These are phyloP conservation scores for Sycobia sp. DNA, from an alignment of 1,140 invertebrate genomes.

Conservation along the genomic window DNA sequence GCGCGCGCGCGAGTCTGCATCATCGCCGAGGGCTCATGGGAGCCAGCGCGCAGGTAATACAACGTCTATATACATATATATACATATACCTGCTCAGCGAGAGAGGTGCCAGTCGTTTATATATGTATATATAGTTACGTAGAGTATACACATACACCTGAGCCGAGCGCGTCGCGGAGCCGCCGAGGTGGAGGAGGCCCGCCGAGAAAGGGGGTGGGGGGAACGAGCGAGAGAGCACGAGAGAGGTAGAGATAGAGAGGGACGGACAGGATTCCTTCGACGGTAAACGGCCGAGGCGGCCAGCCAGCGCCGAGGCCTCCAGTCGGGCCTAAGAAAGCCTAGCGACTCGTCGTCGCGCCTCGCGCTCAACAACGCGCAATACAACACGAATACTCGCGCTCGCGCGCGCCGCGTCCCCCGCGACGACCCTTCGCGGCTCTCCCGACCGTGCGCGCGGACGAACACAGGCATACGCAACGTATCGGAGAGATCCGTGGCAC, in stretches of 20 bases:
- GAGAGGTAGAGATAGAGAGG: neutral
- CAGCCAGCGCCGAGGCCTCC: neutral
- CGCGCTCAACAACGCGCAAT: neutral
- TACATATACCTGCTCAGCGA: too few species aligned
- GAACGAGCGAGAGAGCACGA: neutral
- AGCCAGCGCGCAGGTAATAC: too few species aligned
- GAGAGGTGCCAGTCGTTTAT: too few species aligned
- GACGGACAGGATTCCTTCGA: constrained; percentile 27
- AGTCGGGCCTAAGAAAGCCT: constrained; percentile 21
- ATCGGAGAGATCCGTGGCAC: too few species aligned
- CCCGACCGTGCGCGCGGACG: neutral
- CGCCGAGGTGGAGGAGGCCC: neutral
- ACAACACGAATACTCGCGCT: neutral
- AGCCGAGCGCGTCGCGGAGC: neutral
- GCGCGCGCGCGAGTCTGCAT: neutral
- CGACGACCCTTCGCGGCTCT: neutral
- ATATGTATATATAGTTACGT: too few species aligned
- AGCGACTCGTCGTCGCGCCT: neutral
- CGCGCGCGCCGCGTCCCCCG: neutral
- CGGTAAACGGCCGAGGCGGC: neutral
- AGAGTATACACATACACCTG: too few species aligned
- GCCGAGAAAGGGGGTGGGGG: neutral
- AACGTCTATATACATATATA: too few species aligned
- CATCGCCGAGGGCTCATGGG: neutral
- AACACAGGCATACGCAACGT: too few species aligned